Percentiles rank a stretch among this genome's conserved stretches.
These are phyloP conservation scores for Dolichopus griseipennis DNA, from an alignment of 2,888 invertebrate genomes.

Conservation along the genomic window DNA sequence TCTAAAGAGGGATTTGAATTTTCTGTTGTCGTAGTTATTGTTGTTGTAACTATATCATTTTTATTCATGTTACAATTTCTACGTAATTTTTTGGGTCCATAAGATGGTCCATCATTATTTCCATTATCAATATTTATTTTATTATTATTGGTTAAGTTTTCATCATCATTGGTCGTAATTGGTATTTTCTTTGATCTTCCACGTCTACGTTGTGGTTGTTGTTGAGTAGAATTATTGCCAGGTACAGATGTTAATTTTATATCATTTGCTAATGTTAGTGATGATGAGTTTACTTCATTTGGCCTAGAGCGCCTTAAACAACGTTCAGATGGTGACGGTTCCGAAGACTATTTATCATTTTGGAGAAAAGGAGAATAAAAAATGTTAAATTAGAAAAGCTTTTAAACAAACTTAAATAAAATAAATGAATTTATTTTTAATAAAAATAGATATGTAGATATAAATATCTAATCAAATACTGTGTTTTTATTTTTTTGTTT, in stretches of 20 bases:
- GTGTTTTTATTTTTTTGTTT: no score
- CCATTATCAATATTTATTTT: conserved; percentile 6
- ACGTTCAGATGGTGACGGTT: conserved; percentile 4
- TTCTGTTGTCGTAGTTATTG: background rate
- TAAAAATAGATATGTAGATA: no score
- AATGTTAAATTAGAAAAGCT: no score
- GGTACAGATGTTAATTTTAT: background rate
- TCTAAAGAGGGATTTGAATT: background rate
- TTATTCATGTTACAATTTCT: background rate
- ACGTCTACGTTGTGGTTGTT: conserved; percentile 23
- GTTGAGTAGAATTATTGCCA: background rate
- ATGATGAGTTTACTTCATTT: background rate
- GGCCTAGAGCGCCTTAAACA: background rate
- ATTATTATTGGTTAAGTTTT: conserved; percentile 10
- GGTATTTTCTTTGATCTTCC: conserved; percentile 27
- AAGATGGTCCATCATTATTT: background rate
- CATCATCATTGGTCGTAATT: background rate
- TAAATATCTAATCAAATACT: no score
- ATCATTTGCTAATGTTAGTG: background rate
- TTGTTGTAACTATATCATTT: background rate
- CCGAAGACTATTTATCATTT: background rate
- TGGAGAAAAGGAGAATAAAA: no score
- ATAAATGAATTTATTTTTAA: no score
- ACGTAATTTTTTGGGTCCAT: conserved; percentile 6
- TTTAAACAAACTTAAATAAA: no score